Evolutionary conservation across 1,140 invertebrate genomes (phyloP).

Genomic region (Heliconius himera): DNA sequence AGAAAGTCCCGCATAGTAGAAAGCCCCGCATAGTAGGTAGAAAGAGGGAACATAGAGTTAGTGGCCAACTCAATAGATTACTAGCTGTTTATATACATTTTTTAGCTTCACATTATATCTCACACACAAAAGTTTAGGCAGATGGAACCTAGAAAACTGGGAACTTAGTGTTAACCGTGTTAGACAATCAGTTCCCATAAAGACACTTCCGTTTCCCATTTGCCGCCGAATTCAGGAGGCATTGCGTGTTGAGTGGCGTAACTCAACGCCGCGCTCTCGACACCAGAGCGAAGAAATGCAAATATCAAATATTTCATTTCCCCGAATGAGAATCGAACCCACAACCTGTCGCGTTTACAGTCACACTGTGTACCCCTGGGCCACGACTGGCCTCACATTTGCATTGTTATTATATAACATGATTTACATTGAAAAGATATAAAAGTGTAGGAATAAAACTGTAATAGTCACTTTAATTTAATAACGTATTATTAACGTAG

Average conservation of each 20-base stretch:
- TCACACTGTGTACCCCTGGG: background rate
- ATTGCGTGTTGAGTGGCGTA: background rate
- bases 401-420: too few relatives aligned
- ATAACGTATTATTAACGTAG: too few relatives aligned
- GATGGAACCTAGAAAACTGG: background rate
- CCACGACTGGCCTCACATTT: background rate
- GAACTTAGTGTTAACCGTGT: background rate
- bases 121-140: background rate
- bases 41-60: too few relatives aligned
- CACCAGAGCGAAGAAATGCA: background rate
- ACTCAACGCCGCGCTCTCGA: background rate
- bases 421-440: too few relatives aligned
- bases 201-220: background rate
- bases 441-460: too few relatives aligned
- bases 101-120: background rate
- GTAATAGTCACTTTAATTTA: too few relatives aligned
- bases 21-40: too few relatives aligned
- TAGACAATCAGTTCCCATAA: background rate
- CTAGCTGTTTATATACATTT: background rate
- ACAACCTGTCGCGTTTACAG: background rate
- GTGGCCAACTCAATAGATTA: too few relatives aligned
- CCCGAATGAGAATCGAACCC: background rate
- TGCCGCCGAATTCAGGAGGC: background rate
- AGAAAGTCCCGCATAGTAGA: too few relatives aligned
- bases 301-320: background rate